A percentile compares a stretch with the other conserved stretches of the same genome.
Conservation (phyloP, 1,140 invertebrate species). For the Drosophila saltans region DNA sequence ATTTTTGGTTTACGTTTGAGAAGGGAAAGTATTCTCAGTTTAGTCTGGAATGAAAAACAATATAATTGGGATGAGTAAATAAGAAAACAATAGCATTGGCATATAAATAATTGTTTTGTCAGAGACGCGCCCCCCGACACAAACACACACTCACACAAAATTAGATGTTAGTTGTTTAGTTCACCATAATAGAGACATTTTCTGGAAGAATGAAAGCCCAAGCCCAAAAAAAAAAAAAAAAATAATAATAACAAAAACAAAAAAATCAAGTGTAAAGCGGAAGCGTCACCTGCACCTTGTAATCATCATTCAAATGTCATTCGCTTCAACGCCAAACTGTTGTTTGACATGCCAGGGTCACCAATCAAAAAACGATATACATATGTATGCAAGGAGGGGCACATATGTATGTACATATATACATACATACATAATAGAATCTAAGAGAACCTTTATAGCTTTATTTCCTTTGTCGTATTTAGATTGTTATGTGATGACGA, state of each 20-base stretch:
- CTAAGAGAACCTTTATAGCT: neutral
- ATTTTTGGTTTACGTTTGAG: conserved; percentile 14
- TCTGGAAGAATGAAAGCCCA: conserved; percentile 3
- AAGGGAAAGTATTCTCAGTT: neutral
- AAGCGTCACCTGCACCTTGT: conserved; percentile 63
- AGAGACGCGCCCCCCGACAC: conserved; percentile 9
- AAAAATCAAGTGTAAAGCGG: conserved; percentile 56
- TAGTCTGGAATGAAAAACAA: neutral
- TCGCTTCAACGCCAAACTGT: conserved; percentile 59
- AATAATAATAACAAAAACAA: conserved; percentile 32
- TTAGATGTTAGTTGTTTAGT: conserved; percentile 76
- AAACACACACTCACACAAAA: neutral
- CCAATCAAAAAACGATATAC: conserved; percentile 64
- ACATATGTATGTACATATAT: neutral
- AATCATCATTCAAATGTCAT: conserved; percentile 80
- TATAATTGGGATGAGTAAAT: conserved; percentile 14
- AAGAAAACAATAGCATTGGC: conserved; percentile 12
- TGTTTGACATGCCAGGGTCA: conserved; percentile 78
- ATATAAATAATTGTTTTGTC: conserved; percentile 43
- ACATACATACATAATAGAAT: neutral
- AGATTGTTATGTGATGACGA: neutral
- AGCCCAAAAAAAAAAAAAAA: conserved; percentile 30
- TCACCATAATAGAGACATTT: conserved; percentile 73
- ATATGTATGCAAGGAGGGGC: neutral
- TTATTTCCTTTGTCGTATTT: neutral